These are phyloP conservation scores for Ciconia stormi DNA, from an alignment of 2,113 vertebrate species.

Conservation along the genomic window DNA sequence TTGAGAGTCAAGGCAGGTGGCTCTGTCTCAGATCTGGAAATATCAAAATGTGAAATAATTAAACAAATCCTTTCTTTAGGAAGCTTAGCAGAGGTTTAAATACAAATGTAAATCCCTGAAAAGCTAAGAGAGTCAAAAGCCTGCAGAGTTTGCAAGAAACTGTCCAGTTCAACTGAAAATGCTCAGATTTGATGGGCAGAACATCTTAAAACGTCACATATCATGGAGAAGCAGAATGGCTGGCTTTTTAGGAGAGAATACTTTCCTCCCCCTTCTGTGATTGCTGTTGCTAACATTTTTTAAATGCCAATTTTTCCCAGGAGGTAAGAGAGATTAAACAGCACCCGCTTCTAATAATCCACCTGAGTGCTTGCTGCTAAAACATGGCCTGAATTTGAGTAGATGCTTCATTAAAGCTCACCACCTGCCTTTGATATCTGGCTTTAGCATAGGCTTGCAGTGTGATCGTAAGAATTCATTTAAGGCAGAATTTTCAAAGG, in stretches of 20 bases:
- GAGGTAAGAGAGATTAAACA: not conserved
- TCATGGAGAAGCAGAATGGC: not conserved
- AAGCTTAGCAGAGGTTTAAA: slow-evolving; percentile 3
- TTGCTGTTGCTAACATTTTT: not conserved
- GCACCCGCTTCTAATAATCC: not conserved
- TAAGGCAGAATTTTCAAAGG: not conserved
- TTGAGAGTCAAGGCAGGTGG: not conserved
- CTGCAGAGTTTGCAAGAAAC: not conserved
- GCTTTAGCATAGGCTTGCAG: not conserved
- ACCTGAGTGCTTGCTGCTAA: not conserved
- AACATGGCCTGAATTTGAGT: slow-evolving; percentile 19
- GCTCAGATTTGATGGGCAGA: not conserved
- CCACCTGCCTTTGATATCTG: slow-evolving; percentile 17
- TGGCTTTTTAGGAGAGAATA: not conserved
- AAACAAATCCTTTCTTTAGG: not conserved
- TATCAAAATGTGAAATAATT: not conserved
- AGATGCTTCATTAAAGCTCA: slow-evolving; percentile 27
- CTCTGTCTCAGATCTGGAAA: not conserved
- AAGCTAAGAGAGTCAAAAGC: not conserved
- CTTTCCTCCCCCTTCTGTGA: not conserved
- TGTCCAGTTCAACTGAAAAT: not conserved
- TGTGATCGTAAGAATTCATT: not conserved
- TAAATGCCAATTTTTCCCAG: slow-evolving; percentile 31
- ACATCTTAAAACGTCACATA: not conserved
- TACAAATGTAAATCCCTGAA: slow-evolving; percentile 5